phyloP scores from a whole-genome alignment of 2,113 vertebrate species.

The Pampusana beccarii region DNA sequence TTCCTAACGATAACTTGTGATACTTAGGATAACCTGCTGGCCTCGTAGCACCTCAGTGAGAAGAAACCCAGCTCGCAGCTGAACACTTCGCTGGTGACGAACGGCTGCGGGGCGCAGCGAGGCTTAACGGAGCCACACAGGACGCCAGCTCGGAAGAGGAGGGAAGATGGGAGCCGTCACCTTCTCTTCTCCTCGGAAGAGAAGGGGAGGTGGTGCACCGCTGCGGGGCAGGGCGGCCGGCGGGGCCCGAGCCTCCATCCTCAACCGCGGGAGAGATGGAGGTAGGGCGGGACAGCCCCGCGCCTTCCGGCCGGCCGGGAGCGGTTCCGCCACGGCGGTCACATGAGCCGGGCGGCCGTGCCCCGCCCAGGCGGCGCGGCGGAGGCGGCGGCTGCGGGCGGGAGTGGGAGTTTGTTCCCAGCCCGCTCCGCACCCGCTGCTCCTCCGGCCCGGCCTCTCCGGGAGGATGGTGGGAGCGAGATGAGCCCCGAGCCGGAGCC shows the following conservation, averaged over 20 bases:
- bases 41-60: rapidly evolving
- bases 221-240: no score
- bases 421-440: neutral
- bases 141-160: rapidly evolving
- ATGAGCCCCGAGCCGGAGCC: neutral
- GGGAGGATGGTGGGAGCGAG: neutral
- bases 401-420: neutral
- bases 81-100: no score
- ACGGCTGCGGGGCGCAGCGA: no score
- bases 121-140: rapidly evolving
- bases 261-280: no score
- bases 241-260: rapidly evolving
- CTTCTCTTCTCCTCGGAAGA: no score
- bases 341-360: neutral
- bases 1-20: rapidly evolving
- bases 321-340: neutral
- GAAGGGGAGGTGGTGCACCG: rapidly evolving
- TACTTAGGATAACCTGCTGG: rapidly evolving
- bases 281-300: no score
- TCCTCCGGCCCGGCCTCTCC: neutral
- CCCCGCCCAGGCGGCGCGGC: neutral
- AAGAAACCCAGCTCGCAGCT: rapidly evolving
- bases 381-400: neutral
- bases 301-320: no score
- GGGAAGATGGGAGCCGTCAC: rapidly evolving